Percentiles rank a stretch among this genome's conserved stretches.
These are phyloP conservation scores for Nerophis lumbriciformis DNA, from an alignment of 2,113 vertebrate genomes.

Conservation along the genomic window DNA sequence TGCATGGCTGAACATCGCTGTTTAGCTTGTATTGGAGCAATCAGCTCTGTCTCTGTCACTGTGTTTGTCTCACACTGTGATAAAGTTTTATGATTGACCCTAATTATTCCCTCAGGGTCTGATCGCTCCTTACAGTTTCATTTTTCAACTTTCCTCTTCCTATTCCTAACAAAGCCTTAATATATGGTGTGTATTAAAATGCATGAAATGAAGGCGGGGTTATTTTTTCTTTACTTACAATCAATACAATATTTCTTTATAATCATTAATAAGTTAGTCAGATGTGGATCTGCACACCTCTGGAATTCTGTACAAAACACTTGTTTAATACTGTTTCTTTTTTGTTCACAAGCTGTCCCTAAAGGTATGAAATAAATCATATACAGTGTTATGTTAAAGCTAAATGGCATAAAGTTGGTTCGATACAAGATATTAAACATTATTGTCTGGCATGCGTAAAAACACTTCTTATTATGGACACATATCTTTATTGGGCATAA, in stretches of 20 bases:
- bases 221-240: constrained; percentile 7
- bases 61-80: constrained; percentile 39
- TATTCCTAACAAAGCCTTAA: constrained; percentile 11
- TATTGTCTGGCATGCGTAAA: no score
- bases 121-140: constrained; percentile 19
- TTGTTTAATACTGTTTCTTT: background rate
- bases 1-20: constrained; percentile 37
- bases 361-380: background rate
- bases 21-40: constrained; percentile 49
- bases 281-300: constrained; percentile 27
- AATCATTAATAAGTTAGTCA: constrained; percentile 2
- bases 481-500: no score
- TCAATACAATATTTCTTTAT: constrained; percentile 10
- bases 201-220: background rate
- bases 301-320: background rate
- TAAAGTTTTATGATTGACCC: constrained; percentile 48
- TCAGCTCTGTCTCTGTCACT: constrained; percentile 43
- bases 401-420: no score
- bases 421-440: no score
- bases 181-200: constrained; percentile 3
- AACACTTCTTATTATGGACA: no score
- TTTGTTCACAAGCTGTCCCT: background rate
- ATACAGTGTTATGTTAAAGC: no score
- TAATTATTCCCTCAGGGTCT: constrained; percentile 41
- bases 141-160: constrained; percentile 20